Evolutionary conservation across 2,888 invertebrate species (phyloP).

Genomic region (Enchytraeus crypticus): DNA sequence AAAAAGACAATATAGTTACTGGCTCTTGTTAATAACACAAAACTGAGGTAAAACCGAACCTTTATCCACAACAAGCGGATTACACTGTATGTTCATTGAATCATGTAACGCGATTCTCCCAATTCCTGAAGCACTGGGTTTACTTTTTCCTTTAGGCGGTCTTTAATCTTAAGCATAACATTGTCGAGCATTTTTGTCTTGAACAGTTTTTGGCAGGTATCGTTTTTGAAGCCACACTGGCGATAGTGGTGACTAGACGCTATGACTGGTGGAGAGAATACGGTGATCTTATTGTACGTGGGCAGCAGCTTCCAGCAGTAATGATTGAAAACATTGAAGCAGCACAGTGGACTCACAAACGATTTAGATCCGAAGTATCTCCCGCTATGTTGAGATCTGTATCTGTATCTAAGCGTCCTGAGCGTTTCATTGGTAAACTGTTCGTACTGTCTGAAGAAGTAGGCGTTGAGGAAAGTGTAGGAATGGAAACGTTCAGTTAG

Average conservation of each 20-base stretch:
- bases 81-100: too few relatives aligned
- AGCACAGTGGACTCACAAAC: slow-evolving; percentile 16
- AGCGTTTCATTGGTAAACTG: slow-evolving; percentile 9
- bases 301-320: slow-evolving; percentile 18
- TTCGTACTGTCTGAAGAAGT: slow-evolving; percentile 16
- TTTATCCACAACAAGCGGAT: too few relatives aligned
- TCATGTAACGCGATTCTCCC: too few relatives aligned
- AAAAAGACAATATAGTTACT: too few relatives aligned
- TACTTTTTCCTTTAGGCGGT: too few relatives aligned
- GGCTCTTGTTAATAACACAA: too few relatives aligned
- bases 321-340: slow-evolving; percentile 25
- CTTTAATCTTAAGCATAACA: too few relatives aligned
- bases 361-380: slow-evolving; percentile 14
- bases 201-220: neutral
- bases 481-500: slow-evolving; percentile 8
- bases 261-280: slow-evolving; percentile 7
- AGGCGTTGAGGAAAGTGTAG: slow-evolving; percentile 22
- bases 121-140: too few relatives aligned
- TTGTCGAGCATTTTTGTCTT: too few relatives aligned
- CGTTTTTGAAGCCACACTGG: slow-evolving; percentile 4
- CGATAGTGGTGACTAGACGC: slow-evolving; percentile 25
- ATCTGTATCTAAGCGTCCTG: slow-evolving; percentile 3
- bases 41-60: too few relatives aligned
- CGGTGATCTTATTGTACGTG: neutral
- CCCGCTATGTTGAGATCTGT: slow-evolving; percentile 2